These are phyloP conservation scores for Coelopa pilipes DNA, from an alignment of 2,888 invertebrate genomes.

Conservation along the genomic window DNA sequence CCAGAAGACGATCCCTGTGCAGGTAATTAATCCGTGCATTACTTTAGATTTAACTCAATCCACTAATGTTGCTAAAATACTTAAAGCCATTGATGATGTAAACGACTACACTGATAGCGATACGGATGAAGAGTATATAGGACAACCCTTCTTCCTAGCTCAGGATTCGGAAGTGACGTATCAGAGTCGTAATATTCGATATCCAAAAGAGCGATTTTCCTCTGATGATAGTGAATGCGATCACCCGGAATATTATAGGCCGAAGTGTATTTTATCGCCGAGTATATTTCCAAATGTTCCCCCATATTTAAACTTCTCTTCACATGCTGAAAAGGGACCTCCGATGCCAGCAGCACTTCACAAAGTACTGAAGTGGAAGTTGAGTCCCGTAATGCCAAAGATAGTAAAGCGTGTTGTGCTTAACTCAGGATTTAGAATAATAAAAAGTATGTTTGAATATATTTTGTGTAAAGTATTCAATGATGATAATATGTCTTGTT, in stretches of 20 bases:
- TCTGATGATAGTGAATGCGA: constrained; percentile 50
- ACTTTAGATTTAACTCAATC: background rate
- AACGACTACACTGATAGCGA: constrained; percentile 60
- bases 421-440: constrained; percentile 87
- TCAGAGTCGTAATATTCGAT: constrained; percentile 57
- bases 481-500: background rate
- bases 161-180: constrained; percentile 54
- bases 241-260: constrained; percentile 52
- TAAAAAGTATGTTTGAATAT: constrained; percentile 75
- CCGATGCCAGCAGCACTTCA: constrained; percentile 77
- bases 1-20: constrained; percentile 60
- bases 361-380: constrained; percentile 91
- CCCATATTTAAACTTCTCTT: constrained; percentile 82
- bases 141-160: constrained; percentile 57
- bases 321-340: constrained; percentile 73
- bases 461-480: background rate
- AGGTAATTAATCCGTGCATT: constrained; percentile 46
- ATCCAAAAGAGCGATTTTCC: constrained; percentile 46
- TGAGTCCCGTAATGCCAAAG: constrained; percentile 93
- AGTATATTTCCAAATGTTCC: constrained; percentile 80
- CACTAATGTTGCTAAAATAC: background rate
- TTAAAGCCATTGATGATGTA: constrained; percentile 60
- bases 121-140: constrained; percentile 62
- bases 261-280: constrained; percentile 66
- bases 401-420: constrained; percentile 88